Evolutionary conservation across 2,113 vertebrate species (phyloP), one percentile per base, ranked within the genome.

Genomic region (Cygnus buccinator): DNA sequence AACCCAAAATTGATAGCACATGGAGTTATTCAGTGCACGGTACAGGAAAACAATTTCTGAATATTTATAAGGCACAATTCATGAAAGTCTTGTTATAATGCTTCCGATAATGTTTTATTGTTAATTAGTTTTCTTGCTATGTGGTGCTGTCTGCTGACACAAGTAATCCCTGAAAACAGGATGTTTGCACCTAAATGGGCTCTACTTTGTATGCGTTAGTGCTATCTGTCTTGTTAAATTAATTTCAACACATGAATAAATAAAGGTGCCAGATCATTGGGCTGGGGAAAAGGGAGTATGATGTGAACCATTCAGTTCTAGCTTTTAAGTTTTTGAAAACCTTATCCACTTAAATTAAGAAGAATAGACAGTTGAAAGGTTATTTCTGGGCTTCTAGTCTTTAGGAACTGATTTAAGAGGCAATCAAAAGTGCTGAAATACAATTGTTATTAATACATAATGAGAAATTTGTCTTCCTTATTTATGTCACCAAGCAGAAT

Each of bases 401-500:
- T 57, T 84, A 79, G 19, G 57, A 92, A 72, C 19, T 58, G 61
- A 77, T 95, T 79, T 92, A 94, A 75, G 58, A 95, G 31, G 37
- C 39, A 81, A 88, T 66, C 52, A 92, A 88, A 96, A 94, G 7
- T 73, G 83, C 17, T 78, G 71, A 83, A 50, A 71, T 84, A 73
- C 70, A 85, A 72, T 57, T 84, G 65, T 68, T 92, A 96, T 83
- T 94, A 97, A 97, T 90, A 97, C 94, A 96, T 94, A 89, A 90
- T 5, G 6, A 68, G 66, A 96, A 26, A 26, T 68, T 94, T 73
- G 63, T 33, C 71, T 71, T 65, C 54, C 87, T 92, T 67, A 94
- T 94, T 92, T 96, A 68, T 96, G 70, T 70, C 76, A 79, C 63
- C 35, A 76, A 11, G 8, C 25, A 95, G 57, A 96, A 94, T 86